Evolutionary conservation across 1,140 invertebrate species (phyloP).

Genomic region (Drosophila santomea): DNA sequence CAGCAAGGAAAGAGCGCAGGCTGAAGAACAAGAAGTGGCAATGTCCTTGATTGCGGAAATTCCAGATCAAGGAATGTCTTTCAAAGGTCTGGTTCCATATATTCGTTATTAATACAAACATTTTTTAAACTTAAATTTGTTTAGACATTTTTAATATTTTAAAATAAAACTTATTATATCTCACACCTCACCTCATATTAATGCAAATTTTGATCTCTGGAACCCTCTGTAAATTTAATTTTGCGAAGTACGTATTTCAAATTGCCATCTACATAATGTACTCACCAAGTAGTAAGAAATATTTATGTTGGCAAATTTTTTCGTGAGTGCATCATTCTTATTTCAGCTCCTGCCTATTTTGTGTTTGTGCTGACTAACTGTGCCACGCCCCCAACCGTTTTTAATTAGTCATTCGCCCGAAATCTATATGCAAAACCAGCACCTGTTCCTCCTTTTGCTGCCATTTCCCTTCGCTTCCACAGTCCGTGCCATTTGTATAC

Average conservation of each 20-base stretch:
- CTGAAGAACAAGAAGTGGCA: neutral
- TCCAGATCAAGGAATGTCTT: no score
- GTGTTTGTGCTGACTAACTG: slow-evolving; percentile 65
- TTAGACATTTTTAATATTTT: no score
- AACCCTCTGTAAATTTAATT: no score
- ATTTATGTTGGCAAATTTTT: neutral
- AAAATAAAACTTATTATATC: no score
- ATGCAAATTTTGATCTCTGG: no score
- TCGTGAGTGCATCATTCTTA: slow-evolving; percentile 3
- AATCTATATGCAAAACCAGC: slow-evolving; percentile 75
- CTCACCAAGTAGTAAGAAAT: no score
- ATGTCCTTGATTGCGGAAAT: slow-evolving; percentile 11
- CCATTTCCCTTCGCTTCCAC: slow-evolving; percentile 48
- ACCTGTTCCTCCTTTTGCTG: slow-evolving; percentile 66
- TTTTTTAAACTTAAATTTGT: no score
- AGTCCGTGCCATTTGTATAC: slow-evolving; percentile 37
- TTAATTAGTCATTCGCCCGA: slow-evolving; percentile 78
- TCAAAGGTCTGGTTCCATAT: no score
- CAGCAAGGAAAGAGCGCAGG: slow-evolving; percentile 10
- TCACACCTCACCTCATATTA: no score
- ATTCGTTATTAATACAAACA: no score
- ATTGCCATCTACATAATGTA: no score
- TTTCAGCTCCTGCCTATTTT: slow-evolving; percentile 26
- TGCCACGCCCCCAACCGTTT: slow-evolving; percentile 72
- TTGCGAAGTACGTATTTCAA: no score